phyloP scores from a whole-genome alignment of 2,888 invertebrate genomes.

The Agrochola lota region DNA sequence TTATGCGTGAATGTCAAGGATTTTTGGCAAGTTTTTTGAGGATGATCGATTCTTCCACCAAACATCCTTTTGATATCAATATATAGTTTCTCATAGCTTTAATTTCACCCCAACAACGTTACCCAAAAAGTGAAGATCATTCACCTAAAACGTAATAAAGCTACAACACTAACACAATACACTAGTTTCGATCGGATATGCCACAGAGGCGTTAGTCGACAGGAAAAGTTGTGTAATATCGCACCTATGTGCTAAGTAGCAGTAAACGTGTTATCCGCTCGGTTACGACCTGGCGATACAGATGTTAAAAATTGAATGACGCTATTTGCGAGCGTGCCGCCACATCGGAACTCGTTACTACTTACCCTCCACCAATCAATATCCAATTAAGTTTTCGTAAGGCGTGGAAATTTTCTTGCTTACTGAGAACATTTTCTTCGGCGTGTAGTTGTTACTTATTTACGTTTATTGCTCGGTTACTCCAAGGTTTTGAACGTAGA shows the following conservation, averaged over 20 bases:
- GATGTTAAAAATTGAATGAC: conserved; percentile 69
- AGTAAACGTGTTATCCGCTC: conserved; percentile 71
- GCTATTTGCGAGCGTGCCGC: conserved; percentile 56
- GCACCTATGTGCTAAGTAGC: conserved; percentile 83
- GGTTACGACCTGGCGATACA: conserved; percentile 67
- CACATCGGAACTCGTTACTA: conserved; percentile 53
- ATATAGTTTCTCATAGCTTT: neutral
- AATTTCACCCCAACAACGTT: neutral
- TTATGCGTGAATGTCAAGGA: conserved; percentile 38
- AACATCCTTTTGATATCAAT: neutral
- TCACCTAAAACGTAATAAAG: conserved; percentile 38
- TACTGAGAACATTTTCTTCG: conserved; percentile 41
- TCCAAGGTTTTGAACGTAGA: conserved; percentile 17
- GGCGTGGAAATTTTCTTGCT: conserved; percentile 48
- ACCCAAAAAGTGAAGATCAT: conserved; percentile 21
- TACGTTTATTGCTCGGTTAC: conserved; percentile 33
- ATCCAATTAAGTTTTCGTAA: conserved; percentile 55
- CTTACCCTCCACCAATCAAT: conserved; percentile 54
- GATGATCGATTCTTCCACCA: neutral
- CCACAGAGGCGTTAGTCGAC: conserved; percentile 69
- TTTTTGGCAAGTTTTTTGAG: neutral
- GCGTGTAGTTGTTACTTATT: conserved; percentile 31
- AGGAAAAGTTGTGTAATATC: conserved; percentile 83
- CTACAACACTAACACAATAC: conserved; percentile 49
- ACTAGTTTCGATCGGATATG: conserved; percentile 65